Percentiles rank a stretch among this genome's conserved stretches.
Evolutionary conservation across 2,797 vertebrate genomes (phyloP).

Genomic region (Melopsittacus undulatus): DNA sequence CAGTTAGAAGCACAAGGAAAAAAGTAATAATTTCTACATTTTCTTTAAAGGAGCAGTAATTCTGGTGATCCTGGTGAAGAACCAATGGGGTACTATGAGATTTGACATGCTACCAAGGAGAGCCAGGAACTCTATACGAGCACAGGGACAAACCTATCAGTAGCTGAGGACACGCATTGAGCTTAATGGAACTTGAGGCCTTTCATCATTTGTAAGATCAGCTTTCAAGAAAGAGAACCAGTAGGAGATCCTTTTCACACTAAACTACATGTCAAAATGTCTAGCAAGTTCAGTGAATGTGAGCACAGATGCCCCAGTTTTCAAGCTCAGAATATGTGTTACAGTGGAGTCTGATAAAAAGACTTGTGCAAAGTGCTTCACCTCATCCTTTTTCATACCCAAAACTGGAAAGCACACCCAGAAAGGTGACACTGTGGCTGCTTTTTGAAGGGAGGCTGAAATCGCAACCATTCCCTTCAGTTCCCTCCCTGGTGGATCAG

Average conservation of each 20-base stretch:
- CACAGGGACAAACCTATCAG: neutral
- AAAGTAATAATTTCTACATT: neutral
- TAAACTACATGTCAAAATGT: neutral
- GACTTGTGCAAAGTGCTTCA: neutral
- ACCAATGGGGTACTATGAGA: neutral
- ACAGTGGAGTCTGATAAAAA: neutral
- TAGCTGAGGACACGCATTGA: neutral
- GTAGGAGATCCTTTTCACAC: neutral
- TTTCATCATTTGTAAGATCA: neutral
- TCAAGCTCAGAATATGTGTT: accelerated
- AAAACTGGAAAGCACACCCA: neutral
- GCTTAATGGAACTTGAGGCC: neutral
- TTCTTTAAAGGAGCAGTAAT: neutral
- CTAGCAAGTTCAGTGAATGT: neutral
- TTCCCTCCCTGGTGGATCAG: neutral
- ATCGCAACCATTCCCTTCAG: neutral
- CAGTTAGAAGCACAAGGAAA: neutral
- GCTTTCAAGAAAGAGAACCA: neutral
- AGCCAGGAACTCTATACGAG: neutral
- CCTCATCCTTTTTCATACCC: neutral
- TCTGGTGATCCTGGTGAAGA: neutral
- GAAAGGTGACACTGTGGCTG: neutral
- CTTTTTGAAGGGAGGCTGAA: neutral
- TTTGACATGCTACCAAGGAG: neutral
- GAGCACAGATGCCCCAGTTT: neutral